phyloP scores from a whole-genome alignment of 2,888 invertebrate genomes.

The Phalera bucephala region DNA sequence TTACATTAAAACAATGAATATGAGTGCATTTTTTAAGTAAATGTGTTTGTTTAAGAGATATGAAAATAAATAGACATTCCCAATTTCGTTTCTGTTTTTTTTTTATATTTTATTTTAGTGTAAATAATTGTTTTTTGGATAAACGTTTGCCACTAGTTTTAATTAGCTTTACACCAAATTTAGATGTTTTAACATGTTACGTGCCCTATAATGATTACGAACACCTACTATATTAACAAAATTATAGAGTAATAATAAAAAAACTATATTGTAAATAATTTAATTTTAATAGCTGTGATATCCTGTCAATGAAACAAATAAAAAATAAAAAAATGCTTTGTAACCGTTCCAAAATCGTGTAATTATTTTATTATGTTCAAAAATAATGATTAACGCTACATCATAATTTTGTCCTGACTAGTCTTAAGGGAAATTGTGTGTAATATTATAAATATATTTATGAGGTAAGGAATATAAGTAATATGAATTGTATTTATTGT shows the following conservation, averaged over 20 bases:
- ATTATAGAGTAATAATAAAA: conserved; percentile 34
- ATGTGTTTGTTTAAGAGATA: conserved; percentile 17
- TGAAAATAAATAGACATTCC: conserved; percentile 27
- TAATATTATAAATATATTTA: conserved; percentile 47
- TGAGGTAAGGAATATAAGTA: conserved; percentile 43
- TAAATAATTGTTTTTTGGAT: conserved; percentile 26
- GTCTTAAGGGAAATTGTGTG: conserved; percentile 62
- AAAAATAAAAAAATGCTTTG: conserved; percentile 43
- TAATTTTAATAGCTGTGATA: conserved; percentile 79
- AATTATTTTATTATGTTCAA: conserved; percentile 25
- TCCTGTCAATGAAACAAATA: conserved; percentile 54
- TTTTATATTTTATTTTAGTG: conserved; percentile 10
- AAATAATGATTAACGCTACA: conserved; percentile 21
- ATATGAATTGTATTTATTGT: conserved; percentile 63
- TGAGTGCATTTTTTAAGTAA: conserved; percentile 35
- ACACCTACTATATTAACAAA: conserved; percentile 38
- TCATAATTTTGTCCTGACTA: conserved; percentile 61
- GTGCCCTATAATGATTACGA: conserved; percentile 48
- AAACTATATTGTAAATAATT: conserved; percentile 53
- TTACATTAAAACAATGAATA: conserved; percentile 7
- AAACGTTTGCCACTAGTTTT: conserved; percentile 71
- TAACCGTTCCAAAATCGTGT: conserved; percentile 28
- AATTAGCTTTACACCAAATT: conserved; percentile 80
- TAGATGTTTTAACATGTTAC: conserved; percentile 51
- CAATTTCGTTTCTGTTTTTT: conserved; percentile 20